A percentile compares a stretch with the other conserved stretches of the same genome.
Conservation (phyloP, 1,140 invertebrate species). For the Hirudo medicinalis region DNA sequence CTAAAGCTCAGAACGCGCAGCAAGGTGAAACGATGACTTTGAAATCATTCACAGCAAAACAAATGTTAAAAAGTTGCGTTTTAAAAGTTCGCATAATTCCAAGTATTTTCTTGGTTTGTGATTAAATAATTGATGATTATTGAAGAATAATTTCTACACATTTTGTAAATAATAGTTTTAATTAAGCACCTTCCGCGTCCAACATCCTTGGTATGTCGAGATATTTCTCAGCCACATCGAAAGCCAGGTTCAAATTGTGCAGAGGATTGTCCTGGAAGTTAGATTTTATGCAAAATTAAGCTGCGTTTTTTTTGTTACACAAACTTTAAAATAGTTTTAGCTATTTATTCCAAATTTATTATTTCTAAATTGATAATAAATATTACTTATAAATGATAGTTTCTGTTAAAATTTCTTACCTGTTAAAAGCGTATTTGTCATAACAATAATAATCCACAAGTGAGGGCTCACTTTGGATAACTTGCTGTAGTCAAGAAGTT, state of each 20-base stretch:
- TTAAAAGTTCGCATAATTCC: too few relatives aligned
- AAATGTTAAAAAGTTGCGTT: too few relatives aligned
- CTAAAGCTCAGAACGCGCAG: background rate
- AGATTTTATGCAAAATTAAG: too few relatives aligned
- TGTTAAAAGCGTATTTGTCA: too few relatives aligned
- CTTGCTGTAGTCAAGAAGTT: slow-evolving; percentile 95
- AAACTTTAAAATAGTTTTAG: too few relatives aligned
- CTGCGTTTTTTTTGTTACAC: too few relatives aligned
- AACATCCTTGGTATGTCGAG: slow-evolving; percentile 99
- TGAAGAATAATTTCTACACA: too few relatives aligned
- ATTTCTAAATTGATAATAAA: background rate
- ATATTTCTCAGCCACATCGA: slow-evolving; percentile 98
- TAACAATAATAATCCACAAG: background rate
- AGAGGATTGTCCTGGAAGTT: slow-evolving; percentile 71
- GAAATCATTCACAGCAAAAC: too few relatives aligned
- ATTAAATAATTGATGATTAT: too few relatives aligned
- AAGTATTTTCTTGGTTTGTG: too few relatives aligned
- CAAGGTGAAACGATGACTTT: too few relatives aligned
- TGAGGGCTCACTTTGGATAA: slow-evolving; percentile 61
- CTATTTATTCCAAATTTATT: background rate
- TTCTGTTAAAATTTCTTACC: too few relatives aligned
- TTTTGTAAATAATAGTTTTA: background rate
- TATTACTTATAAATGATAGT: background rate
- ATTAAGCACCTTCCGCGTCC: slow-evolving; percentile 86
- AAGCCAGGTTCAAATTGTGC: slow-evolving; percentile 96